phyloP scores from a whole-genome alignment of 2,113 vertebrate genomes.

The Phoenicopterus ruber region DNA sequence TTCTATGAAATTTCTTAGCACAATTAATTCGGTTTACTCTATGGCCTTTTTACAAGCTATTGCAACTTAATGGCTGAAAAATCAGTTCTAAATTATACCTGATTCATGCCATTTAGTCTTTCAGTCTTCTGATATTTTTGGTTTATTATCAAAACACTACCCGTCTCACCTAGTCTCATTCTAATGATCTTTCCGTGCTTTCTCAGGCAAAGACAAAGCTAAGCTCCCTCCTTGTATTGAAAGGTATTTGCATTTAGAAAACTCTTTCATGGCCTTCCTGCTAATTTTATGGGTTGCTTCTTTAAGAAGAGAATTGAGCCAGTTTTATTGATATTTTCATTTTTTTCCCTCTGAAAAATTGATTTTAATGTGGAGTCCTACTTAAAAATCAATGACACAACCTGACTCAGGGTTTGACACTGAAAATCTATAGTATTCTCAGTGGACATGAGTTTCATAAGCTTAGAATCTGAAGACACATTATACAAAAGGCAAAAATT shows the following conservation, averaged over 20 bases:
- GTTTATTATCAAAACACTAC: background rate
- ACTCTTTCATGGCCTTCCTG: background rate
- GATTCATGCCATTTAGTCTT: background rate
- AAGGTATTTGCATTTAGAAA: background rate
- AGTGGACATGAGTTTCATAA: background rate
- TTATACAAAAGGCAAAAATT: conserved; percentile 3
- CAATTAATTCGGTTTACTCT: background rate
- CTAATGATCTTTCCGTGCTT: background rate
- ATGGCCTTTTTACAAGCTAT: background rate
- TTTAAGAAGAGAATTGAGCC: conserved; percentile 6
- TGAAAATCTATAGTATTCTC: conserved; percentile 22
- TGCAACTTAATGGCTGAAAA: background rate
- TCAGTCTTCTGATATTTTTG: background rate
- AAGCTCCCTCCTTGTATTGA: background rate
- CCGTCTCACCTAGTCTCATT: background rate
- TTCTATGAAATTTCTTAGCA: background rate
- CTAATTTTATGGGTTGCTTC: background rate
- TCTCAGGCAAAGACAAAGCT: background rate
- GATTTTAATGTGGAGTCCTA: conserved; percentile 11
- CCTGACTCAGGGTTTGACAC: background rate
- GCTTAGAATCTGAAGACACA: background rate
- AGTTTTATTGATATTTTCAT: conserved; percentile 32
- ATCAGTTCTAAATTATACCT: background rate
- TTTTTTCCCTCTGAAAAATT: conserved; percentile 23
- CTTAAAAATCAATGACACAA: conserved; percentile 51